Percentiles rank a stretch among this genome's conserved stretches.
These are phyloP conservation scores for Meloidogyne floridensis DNA, from an alignment of 1,140 invertebrate genomes.

Conservation along the genomic window DNA sequence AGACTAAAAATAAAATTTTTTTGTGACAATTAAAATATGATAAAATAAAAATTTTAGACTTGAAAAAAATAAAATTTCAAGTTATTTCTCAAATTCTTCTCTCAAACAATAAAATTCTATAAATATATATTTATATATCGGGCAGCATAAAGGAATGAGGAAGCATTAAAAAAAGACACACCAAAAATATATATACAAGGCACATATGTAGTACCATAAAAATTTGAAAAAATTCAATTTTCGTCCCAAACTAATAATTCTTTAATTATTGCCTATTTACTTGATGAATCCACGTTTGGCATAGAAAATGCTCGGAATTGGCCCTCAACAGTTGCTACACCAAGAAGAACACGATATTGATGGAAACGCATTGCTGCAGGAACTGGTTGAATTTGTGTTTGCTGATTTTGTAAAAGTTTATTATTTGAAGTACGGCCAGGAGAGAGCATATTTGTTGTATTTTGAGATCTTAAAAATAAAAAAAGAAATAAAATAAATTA, in stretches of 20 bases:
- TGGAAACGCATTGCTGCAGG: slow-evolving; percentile 42
- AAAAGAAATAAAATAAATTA: no score
- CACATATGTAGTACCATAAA: background rate
- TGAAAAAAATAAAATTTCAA: background rate
- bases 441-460: background rate
- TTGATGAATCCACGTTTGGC: slow-evolving; percentile 16
- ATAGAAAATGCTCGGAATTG: slow-evolving; percentile 32
- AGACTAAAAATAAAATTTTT: no score
- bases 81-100: background rate
- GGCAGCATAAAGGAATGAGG: background rate
- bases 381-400: background rate
- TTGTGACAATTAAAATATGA: no score
- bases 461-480: background rate
- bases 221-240: background rate
- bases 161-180: background rate
- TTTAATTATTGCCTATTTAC: background rate
- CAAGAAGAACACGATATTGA: slow-evolving; percentile 34
- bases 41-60: no score
- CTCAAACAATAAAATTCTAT: background rate
- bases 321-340: slow-evolving; percentile 30
- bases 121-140: background rate
- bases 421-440: slow-evolving; percentile 1
- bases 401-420: background rate
- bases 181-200: background rate
- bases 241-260: background rate